phyloP scores from a whole-genome alignment of 2,113 vertebrate species.

The Plecturocebus donacophilus region DNA sequence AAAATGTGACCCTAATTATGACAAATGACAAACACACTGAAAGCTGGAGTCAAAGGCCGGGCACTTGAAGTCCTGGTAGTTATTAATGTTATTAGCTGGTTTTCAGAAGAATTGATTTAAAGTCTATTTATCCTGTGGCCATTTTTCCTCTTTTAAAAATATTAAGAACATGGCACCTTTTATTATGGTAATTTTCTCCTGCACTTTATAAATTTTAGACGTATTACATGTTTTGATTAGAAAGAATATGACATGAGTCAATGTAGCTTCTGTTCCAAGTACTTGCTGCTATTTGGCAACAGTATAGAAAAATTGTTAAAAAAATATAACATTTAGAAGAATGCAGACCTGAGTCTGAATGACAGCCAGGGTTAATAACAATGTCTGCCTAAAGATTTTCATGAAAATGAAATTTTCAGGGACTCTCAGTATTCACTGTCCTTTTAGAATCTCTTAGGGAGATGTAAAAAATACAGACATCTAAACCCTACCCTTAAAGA shows the following conservation, averaged over 20 bases:
- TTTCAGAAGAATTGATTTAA: constrained; percentile 32
- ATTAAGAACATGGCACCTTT: background rate
- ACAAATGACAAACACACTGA: background rate
- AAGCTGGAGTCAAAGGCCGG: background rate
- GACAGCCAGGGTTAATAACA: background rate
- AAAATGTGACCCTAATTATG: constrained; percentile 31
- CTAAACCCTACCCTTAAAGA: background rate
- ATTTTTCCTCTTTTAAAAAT: background rate
- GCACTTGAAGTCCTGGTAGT: background rate
- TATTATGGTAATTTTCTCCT: background rate
- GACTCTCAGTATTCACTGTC: background rate
- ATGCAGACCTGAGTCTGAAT: background rate
- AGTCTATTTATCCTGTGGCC: background rate
- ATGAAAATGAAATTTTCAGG: background rate
- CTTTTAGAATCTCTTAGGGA: background rate
- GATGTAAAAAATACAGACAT: background rate
- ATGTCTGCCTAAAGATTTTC: background rate
- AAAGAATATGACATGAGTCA: background rate
- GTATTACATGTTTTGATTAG: background rate
- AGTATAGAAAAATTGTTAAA: background rate
- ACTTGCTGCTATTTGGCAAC: background rate
- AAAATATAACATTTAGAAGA: background rate
- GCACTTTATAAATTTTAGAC: background rate
- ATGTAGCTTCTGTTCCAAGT: background rate
- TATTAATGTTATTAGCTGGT: background rate